Percentiles rank a stretch among this genome's conserved stretches.
These are phyloP conservation scores for Epistrophe grossulariae DNA, from an alignment of 2,888 invertebrate genomes.

Conservation along the genomic window DNA sequence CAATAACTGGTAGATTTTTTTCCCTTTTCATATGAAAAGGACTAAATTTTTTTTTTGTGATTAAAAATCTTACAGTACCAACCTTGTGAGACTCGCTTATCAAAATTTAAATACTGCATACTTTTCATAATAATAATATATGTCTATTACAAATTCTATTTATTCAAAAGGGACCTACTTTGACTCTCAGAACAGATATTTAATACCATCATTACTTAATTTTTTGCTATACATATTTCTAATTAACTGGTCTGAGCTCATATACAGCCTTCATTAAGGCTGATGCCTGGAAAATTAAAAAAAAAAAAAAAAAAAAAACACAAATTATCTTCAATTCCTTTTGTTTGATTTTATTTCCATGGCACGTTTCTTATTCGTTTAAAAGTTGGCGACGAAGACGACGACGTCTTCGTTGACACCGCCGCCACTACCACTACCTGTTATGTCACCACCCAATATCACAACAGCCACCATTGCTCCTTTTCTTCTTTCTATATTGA, in stretches of 20 bases:
- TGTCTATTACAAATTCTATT: too few relatives aligned
- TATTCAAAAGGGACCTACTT: too few relatives aligned
- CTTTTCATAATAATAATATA: too few relatives aligned
- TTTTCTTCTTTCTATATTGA: not conserved
- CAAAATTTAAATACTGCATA: too few relatives aligned
- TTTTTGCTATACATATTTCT: not conserved
- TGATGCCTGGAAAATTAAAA: not conserved
- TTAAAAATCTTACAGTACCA: too few relatives aligned
- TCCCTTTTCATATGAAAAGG: too few relatives aligned
- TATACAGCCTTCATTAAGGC: not conserved
- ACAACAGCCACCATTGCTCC: not conserved
- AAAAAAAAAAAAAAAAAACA: not conserved
- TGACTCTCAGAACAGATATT: too few relatives aligned
- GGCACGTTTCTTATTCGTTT: slow-evolving; percentile 12
- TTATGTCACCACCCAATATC: not conserved
- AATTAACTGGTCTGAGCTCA: not conserved
- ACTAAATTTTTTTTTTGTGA: too few relatives aligned
- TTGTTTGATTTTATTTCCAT: not conserved
- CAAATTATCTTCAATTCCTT: not conserved
- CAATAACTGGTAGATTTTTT: too few relatives aligned
- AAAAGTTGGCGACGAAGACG: not conserved
- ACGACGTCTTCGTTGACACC: not conserved
- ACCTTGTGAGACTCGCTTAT: too few relatives aligned
- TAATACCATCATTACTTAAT: not conserved
- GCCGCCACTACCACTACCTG: not conserved